Evolutionary conservation across 2,797 vertebrate genomes (phyloP), one percentile per base, ranked within the genome.

Genomic region (Poeciliopsis paucimaculata): DNA sequence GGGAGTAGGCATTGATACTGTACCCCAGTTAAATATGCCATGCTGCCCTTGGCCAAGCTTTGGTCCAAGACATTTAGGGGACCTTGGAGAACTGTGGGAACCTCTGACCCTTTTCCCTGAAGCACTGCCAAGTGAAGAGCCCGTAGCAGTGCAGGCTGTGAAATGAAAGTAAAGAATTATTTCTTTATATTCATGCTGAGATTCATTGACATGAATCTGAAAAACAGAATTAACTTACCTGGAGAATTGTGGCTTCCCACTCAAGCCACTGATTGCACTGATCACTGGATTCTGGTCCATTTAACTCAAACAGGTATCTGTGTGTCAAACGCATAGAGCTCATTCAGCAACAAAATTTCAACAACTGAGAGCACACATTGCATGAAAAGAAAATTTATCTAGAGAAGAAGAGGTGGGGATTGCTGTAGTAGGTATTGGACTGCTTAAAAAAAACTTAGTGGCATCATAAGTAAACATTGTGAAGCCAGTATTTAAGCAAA

Each of bases 201-300:
- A 43, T 20, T 39, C 13, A 10, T 26, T 41, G 82, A 81, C 71
- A 81, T 36, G 77, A 85, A 77, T 85, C 46, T 72, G 6, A 11
- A 77, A 49, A 79, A 82, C 72, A 76, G 41, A 41, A 70, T 47
- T 10, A 28, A 60, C 85, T 79, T 85, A 98, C 98, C 97, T 98
- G 97, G 43, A 98, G 94, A 77, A 97, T 95, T 1, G 95, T 96
- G 12, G 95, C 94, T 84, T 98, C 98, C 98, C 98, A 99, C 92
- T 99, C 98, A 73, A 98, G 93, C 96, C 97, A 98, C 82, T 98
- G 98, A 55, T 93, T 95, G 77, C 90, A 95, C 62, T 95, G 89
- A 46, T 96, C 94, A 82, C 86, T 95, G 75, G 91, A 90, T 45
- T 95, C 93, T 90, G 94, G 94, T 75, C 97, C 96, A 45, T 89